phyloP scores from a whole-genome alignment of 2,113 vertebrate genomes.

The Paramormyrops kingsleyae region DNA sequence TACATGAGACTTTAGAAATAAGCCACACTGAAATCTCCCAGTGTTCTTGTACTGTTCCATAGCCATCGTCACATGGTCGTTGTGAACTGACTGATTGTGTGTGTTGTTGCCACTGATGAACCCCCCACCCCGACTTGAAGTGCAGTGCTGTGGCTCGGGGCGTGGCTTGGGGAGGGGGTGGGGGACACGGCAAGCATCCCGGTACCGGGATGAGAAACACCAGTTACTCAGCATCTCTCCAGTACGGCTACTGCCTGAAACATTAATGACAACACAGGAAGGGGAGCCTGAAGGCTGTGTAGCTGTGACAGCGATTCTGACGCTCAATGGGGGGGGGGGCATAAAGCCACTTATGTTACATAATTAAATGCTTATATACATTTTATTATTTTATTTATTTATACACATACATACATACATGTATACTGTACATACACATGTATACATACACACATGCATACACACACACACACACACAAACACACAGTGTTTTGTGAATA shows the following conservation, averaged over 20 bases:
- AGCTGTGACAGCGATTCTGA: conserved; percentile 25
- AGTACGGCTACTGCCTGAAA: conserved; percentile 52
- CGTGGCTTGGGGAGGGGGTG: conserved; percentile 49
- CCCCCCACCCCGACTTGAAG: conserved; percentile 44
- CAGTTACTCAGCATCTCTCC: conserved; percentile 23
- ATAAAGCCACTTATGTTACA: neutral
- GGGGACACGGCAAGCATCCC: conserved; percentile 10
- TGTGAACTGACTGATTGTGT: neutral
- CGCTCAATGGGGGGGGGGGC: conserved; percentile 20
- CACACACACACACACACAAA: neutral
- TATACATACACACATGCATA: neutral
- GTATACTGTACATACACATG: too few species aligned
- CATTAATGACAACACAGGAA: conserved; percentile 61
- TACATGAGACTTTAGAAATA: neutral
- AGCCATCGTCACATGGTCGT: neutral
- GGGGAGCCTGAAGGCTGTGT: conserved; percentile 15
- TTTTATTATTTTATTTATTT: neutral
- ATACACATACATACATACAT: neutral
- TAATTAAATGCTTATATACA: neutral
- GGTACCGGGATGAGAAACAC: conserved; percentile 39
- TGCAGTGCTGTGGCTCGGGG: conserved; percentile 62
- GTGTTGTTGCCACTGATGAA: neutral
- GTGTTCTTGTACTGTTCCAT: neutral
- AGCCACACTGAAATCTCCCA: neutral
- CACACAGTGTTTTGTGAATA: neutral